phyloP scores from a whole-genome alignment of 2,797 vertebrate species.

The Amblyopsis hoosieri region DNA sequence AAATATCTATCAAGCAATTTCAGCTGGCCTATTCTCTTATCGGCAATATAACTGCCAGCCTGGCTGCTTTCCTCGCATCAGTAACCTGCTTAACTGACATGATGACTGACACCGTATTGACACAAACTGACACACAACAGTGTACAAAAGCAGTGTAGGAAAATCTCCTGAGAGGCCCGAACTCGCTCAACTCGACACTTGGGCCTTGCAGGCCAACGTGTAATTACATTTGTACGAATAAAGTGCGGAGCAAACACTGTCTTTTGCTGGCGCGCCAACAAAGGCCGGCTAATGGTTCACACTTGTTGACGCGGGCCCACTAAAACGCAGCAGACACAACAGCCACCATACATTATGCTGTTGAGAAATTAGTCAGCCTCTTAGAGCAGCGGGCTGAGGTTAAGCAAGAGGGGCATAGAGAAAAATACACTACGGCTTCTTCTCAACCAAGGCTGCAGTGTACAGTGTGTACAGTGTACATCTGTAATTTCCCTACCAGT shows the following conservation, averaged over 20 bases:
- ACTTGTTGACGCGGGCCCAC: slow-evolving; percentile 51
- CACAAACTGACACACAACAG: slow-evolving; percentile 30
- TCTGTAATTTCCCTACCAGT: slow-evolving; percentile 74
- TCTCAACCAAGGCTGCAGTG: slow-evolving; percentile 46
- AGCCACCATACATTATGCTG: slow-evolving; percentile 61
- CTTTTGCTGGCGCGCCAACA: slow-evolving; percentile 45
- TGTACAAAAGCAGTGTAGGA: slow-evolving; percentile 9
- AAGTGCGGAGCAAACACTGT: slow-evolving; percentile 26
- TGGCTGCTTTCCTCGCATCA: background rate
- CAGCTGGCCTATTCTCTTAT: slow-evolving; percentile 16
- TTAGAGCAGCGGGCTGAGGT: slow-evolving; percentile 58
- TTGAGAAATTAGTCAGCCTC: slow-evolving; percentile 60
- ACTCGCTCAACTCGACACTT: slow-evolving; percentile 18
- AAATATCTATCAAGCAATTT: slow-evolving; percentile 48
- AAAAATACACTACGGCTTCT: slow-evolving; percentile 54
- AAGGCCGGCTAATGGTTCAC: slow-evolving; percentile 53
- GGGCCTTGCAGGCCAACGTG: slow-evolving; percentile 14
- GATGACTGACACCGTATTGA: slow-evolving; percentile 38
- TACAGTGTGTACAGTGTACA: slow-evolving; percentile 20
- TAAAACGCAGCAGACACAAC: slow-evolving; percentile 56
- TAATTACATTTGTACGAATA: slow-evolving; percentile 40
- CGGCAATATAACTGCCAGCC: slow-evolving; percentile 15
- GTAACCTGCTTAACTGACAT: background rate
- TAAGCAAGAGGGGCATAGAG: slow-evolving; percentile 41
- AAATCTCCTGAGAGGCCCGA: background rate